Base-by-base conservation (phyloP, 2,888 invertebrate genomes). In the Phalera bucephala region DNA sequence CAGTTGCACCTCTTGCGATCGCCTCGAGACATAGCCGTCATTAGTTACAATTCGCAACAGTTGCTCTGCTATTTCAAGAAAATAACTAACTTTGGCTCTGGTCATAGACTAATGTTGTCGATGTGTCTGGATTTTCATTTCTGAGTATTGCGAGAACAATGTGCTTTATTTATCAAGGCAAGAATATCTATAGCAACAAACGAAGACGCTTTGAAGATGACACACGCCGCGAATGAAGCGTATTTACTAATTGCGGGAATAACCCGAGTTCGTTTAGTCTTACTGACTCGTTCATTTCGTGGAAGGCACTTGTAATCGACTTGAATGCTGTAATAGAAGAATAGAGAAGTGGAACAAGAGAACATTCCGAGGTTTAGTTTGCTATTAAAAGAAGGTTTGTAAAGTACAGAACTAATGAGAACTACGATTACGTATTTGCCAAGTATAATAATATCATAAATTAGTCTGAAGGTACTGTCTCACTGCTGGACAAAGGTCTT, bases 41-140 rank as follows among this genome's bases (percentile, higher is more conserved):
- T 83, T 79, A 79, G 78, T 82, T 72, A 74, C 54, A 71, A 76
- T 72, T 73, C 69, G 73, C 75, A 78, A 76, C 81, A 78, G 76
- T 81, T 80, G 76, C 68, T 62, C 45, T 61, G 71, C 64, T 72
- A 72, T 77, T 79, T 76, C 54, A 52, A 72, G 74, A 71, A 67
- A 69, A 71, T 67, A 72, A 65, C 68, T 64, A 64, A 69, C 52
- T 65, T 58, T 41, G 52, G 41, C 47, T 48, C 53, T 40, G 49
- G 59, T 52, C 57, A 58, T 54, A 64, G 56, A 65, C 54, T 64
- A 65, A 67, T 49, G 50, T 48, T 39, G 36, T 36, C 31, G 37
- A 47, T 36, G 46, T 48, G 36, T 34, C 38, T 33, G 33, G 12
- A 34, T 32, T 36, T 46, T 46, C 30, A 37, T 42, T 59, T 47